Conservation (phyloP, 2,113 vertebrate genomes). For the Saimiri boliviensis region DNA sequence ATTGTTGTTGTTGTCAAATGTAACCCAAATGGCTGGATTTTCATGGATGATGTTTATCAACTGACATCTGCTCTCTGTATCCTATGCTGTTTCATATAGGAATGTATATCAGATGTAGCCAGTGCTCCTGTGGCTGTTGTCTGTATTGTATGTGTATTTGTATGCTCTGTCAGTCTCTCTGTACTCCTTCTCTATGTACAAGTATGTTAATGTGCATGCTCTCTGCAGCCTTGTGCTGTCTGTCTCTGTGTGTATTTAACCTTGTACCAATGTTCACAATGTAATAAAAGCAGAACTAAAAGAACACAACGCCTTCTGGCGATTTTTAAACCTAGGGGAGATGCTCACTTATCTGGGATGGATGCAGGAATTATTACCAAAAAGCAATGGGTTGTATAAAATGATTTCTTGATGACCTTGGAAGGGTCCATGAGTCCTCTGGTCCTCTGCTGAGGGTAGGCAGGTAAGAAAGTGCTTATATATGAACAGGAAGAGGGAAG, state of each 20-base stretch:
- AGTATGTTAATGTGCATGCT: constrained; percentile 50
- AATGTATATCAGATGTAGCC: not conserved
- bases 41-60: constrained; percentile 32
- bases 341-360: constrained; percentile 13
- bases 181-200: constrained; percentile 49
- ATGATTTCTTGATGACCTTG: not conserved
- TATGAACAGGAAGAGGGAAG: not conserved
- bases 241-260: constrained; percentile 67
- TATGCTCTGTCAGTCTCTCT: constrained; percentile 52
- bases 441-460: not conserved
- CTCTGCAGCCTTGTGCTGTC: constrained; percentile 48
- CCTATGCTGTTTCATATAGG: not conserved
- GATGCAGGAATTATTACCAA: not conserved
- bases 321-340: constrained; percentile 68
- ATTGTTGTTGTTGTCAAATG: constrained; percentile 25
- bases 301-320: constrained; percentile 62
- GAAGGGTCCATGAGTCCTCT: not conserved
- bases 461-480: not conserved
- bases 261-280: constrained; percentile 64
- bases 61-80: constrained; percentile 36
- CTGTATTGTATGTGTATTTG: constrained; percentile 1
- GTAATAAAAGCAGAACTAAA: constrained; percentile 76
- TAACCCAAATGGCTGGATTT: constrained; percentile 48
- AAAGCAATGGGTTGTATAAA: not conserved
- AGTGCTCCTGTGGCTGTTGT: not conserved